Evolutionary conservation across 2,113 vertebrate genomes (phyloP), one percentile per base, ranked within the genome.

Genomic region (Apodemus sylvaticus): DNA sequence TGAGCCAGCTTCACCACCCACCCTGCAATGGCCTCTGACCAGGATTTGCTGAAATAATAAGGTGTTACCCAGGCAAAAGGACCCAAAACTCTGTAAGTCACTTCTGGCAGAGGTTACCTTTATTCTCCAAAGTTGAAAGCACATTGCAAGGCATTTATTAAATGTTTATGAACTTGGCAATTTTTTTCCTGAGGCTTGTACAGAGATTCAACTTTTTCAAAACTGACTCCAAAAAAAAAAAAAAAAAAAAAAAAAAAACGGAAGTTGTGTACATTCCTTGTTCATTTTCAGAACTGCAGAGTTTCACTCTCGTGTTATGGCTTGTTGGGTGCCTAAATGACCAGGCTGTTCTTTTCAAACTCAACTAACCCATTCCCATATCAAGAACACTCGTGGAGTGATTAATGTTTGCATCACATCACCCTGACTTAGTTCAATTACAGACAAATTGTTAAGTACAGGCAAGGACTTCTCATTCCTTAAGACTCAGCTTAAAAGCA

Each of bases 301-400:
- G 58, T 60, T 93, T 97, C 85, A 3, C 29, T 55, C 58, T 95
- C 85, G 1, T 58, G 79, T 68, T 86, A 78, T 73, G 60, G 66
- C 90, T 92, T 94, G 70, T 93, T 92, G 74, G n/a, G 19, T 92
- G n/a, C 79, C 0, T 6, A 96, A 95, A 87, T 93, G 96, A 88
- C 78, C 92, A 55, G 0, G 14, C 4, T 83, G 74, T 86, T 93
- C 92, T 95, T 92, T 94, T 62, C 90, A 81, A 93, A 94, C 19
- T 4, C 86, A 9, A 70, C 45, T 77, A 93, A 73, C 17, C 70
- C 90, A 90, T 79, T 93, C 58, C 71, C 88, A 60, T 91, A 89
- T 86, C 83, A 90, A 90, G 74, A 95, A 55, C 4, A 58, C 89
- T 87, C 16, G 5, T 7, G 24, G 34, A 68, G 53, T 95, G 93